These are phyloP conservation scores for Galleria mellonella DNA, from an alignment of 1,140 invertebrate genomes.

Conservation along the genomic window DNA sequence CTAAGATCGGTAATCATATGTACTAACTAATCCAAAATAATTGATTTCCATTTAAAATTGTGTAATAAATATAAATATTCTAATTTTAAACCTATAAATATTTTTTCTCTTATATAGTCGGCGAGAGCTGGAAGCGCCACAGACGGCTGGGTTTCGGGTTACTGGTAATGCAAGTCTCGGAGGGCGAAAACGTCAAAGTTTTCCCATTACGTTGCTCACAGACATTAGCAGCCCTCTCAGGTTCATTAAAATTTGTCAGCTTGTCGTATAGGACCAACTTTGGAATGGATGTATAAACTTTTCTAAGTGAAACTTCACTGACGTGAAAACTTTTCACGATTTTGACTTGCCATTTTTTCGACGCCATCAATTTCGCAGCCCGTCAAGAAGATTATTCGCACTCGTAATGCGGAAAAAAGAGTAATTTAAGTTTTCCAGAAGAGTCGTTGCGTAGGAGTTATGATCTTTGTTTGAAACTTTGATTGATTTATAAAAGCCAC, in stretches of 20 bases:
- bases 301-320: slow-evolving; percentile 67
- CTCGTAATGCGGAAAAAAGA: slow-evolving; percentile 68
- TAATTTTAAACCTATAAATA: too few relatives aligned
- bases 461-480: slow-evolving; percentile 68
- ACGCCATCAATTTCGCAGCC: slow-evolving; percentile 68
- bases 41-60: too few relatives aligned
- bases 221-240: slow-evolving; percentile 67
- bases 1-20: too few relatives aligned
- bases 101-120: too few relatives aligned
- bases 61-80: too few relatives aligned
- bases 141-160: slow-evolving; percentile 12
- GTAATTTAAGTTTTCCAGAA: slow-evolving; percentile 70
- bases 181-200: slow-evolving; percentile 45
- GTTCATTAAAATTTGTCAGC: slow-evolving; percentile 74
- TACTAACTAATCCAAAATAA: too few relatives aligned
- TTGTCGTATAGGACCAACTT: slow-evolving; percentile 64
- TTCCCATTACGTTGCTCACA: slow-evolving; percentile 65
- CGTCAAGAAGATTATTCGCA: slow-evolving; percentile 73
- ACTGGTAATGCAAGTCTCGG: neutral
- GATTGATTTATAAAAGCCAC: slow-evolving; percentile 63
- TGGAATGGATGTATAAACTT: slow-evolving; percentile 70
- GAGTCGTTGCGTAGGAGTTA: slow-evolving; percentile 60
- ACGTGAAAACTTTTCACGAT: slow-evolving; percentile 66
- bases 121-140: neutral
- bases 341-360: slow-evolving; percentile 56